Base-by-base conservation (phyloP, 1,140 invertebrate species). In the Ceratina japonica region DNA sequence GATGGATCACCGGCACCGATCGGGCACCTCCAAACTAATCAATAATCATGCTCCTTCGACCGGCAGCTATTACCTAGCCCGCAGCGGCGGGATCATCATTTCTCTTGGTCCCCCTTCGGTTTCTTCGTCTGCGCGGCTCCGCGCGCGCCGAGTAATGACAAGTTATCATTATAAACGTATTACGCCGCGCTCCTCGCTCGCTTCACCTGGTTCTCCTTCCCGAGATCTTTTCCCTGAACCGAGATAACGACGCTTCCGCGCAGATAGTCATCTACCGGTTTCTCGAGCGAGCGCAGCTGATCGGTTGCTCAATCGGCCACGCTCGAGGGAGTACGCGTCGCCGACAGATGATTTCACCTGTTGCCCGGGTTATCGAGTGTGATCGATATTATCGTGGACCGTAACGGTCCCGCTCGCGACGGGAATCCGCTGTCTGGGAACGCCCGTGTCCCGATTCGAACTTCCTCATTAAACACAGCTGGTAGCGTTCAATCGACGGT, bases 81-180 rank as follows among this genome's bases (percentile, higher is more conserved):
- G 83, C 75, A 87, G 85, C 86, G 81, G 75, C 82, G 80, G 88
- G 88, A 90, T 90, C 87, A 91, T 91, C 90, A 90, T 90, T 90
- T 91, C 89, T 90, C 89, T 90, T 66, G 62, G 27, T 61, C 61
- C 51, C 71, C 56, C 58, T n/a, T 71, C 22, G 58, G 13, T 44
- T 56, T 74, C 75, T 78, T 44, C 49, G 71, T 68, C 77, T 75
- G 66, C 70, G 62, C 75, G 61, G 20, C 59, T 44, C 37, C 31
- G 78, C 81, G 64, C 27, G 79, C 82, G 66, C 62, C 22, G 65
- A 27, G 70, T 87, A 88, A 89, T 87, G 87, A 89, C 90, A 91
- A 90, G 85, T 91, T 88, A 90, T 91, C 86, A 91, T 91, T 91
- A 91, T 91, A 91, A 91, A 89, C 89, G 87, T 88, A 91, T 91